These are phyloP conservation scores for Noturus placidus DNA, from an alignment of 2,113 vertebrate genomes.

Conservation along the genomic window DNA sequence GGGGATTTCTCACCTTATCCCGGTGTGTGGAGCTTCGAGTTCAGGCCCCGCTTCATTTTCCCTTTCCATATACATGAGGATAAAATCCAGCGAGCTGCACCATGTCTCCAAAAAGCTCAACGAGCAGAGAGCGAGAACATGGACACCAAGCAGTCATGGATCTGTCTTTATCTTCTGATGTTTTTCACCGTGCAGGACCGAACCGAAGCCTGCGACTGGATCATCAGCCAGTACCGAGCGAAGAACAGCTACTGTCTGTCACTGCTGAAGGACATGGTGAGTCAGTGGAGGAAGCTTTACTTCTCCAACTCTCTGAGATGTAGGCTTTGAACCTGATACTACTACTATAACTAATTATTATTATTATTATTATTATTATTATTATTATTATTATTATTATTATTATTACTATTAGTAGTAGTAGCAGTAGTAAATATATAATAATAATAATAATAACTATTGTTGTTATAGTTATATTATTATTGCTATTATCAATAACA, in stretches of 20 bases:
- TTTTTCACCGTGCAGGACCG: constrained; percentile 23
- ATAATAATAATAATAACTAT: too few relatives aligned
- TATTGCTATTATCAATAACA: too few relatives aligned
- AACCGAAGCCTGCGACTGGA: constrained; percentile 31
- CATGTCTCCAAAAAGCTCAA: constrained; percentile 4
- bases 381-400: neutral
- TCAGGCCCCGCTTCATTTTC: constrained; percentile 9
- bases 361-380: neutral
- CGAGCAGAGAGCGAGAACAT: neutral
- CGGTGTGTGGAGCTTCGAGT: too few relatives aligned
- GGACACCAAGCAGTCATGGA: constrained; percentile 24
- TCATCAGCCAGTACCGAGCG: neutral
- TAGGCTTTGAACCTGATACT: neutral
- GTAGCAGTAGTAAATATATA: neutral
- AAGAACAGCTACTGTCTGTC: neutral
- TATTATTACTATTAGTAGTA: neutral
- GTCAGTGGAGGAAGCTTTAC: neutral
- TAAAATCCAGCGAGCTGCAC: constrained; percentile 30
- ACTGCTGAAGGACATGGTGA: constrained; percentile 28
- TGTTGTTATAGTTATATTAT: too few relatives aligned
- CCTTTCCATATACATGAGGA: constrained; percentile 28
- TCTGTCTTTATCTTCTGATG: neutral
- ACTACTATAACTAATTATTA: neutral
- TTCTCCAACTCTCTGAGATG: neutral
- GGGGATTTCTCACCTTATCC: neutral